Percentiles rank a stretch among this genome's conserved stretches.
Conservation (phyloP, 2,113 vertebrate species). For the Myotis yumanensis region DNA sequence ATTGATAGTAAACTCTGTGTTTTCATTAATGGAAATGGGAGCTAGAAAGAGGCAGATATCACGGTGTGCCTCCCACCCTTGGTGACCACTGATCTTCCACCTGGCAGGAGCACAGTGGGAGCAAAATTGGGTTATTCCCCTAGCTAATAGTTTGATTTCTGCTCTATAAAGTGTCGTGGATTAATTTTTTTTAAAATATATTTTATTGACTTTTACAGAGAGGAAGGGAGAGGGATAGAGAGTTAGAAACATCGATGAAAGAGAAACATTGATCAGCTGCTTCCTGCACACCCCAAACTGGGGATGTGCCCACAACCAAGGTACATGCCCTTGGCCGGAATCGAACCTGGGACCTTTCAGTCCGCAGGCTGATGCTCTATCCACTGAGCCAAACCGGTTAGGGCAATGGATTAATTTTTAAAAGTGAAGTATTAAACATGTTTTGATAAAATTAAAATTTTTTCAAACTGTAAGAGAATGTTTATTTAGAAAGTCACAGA, state of each 20-base stretch:
- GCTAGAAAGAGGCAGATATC: background rate
- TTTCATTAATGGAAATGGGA: background rate
- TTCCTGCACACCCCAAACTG: no score
- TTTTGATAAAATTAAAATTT: background rate
- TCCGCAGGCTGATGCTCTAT: no score
- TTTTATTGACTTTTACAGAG: no score
- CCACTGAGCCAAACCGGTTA: no score
- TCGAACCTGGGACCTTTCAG: no score
- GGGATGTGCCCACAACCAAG: no score
- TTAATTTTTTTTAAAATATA: no score
- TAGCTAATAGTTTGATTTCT: slow-evolving; percentile 13
- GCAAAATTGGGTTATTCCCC: background rate
- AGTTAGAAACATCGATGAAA: no score
- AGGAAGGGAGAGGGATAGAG: no score
- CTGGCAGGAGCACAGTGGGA: background rate
- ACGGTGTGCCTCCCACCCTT: background rate
- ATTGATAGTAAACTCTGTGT: background rate
- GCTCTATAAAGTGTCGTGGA: background rate
- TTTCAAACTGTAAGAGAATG: background rate
- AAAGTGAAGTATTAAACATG: background rate
- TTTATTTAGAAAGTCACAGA: background rate
- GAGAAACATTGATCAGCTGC: no score
- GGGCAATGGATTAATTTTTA: background rate
- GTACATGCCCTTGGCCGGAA: no score
- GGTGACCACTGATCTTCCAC: background rate